Conservation (phyloP, 2,888 invertebrate genomes). For the Ceriagrion tenellum region DNA sequence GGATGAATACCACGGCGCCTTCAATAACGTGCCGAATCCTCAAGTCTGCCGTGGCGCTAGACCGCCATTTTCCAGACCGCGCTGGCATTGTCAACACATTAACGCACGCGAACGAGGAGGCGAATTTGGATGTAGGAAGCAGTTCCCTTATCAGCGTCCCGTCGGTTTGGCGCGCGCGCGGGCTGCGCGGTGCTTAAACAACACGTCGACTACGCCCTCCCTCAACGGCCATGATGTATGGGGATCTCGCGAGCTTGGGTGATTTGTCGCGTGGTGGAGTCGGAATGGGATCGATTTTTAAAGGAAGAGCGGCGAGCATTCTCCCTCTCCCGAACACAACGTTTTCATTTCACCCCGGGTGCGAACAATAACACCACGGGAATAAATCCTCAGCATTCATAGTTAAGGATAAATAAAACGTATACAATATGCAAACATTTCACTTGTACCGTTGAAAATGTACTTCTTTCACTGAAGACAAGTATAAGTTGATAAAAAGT, state of each 20-base stretch:
- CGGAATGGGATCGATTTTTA: not conserved
- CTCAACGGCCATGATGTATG: not conserved
- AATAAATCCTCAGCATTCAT: not conserved
- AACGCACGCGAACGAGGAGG: not conserved
- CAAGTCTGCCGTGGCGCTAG: no score
- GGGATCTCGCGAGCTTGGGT: conserved; percentile 22
- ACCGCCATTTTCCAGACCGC: no score
- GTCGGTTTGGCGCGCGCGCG: conserved; percentile 1
- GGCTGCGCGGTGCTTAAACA: not conserved
- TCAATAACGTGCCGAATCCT: no score
- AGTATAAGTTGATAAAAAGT: no score
- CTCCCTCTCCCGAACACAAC: not conserved
- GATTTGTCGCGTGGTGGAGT: conserved; percentile 21
- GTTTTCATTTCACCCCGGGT: not conserved
- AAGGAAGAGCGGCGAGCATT: not conserved
- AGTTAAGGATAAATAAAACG: not conserved
- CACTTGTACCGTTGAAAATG: no score
- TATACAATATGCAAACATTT: not conserved
- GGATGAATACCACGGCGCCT: no score
- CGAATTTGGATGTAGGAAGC: not conserved
- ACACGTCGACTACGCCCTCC: not conserved
- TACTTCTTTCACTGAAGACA: no score
- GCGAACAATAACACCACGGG: not conserved
- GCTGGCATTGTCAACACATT: not conserved
- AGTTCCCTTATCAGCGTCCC: conserved; percentile 13